Conservation (phyloP, 2,888 invertebrate species). For the Spodoptera littoralis region DNA sequence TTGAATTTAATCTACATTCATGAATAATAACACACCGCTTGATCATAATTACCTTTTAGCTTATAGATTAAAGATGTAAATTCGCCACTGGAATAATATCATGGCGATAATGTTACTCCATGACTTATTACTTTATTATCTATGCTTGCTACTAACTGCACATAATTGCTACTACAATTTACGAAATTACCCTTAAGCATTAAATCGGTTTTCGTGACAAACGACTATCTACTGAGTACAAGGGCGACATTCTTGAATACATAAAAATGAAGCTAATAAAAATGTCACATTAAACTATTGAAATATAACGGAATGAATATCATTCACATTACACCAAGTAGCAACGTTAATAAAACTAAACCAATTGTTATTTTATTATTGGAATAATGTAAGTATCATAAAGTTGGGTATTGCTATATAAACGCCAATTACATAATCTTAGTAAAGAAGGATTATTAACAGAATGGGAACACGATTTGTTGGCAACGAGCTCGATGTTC, state of each 20-base stretch:
- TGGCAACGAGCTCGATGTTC: conserved; percentile 29
- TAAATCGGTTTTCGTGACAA: conserved; percentile 22
- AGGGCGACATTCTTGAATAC: conserved; percentile 28
- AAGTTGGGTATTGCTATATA: conserved; percentile 20
- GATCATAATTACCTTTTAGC: conserved; percentile 57
- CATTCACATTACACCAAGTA: conserved; percentile 25
- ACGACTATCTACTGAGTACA: conserved; percentile 24
- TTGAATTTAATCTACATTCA: conserved; percentile 61
- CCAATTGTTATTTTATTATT: conserved; percentile 29
- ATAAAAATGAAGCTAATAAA: conserved; percentile 23
- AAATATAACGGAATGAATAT: conserved; percentile 31
- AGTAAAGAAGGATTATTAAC: conserved; percentile 14
- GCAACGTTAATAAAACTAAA: conserved; percentile 23
- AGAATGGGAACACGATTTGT: conserved; percentile 34
- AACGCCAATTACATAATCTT: conserved; percentile 24
- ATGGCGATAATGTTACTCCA: conserved; percentile 43
- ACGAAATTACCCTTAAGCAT: conserved; percentile 10
- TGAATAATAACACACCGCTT: conserved; percentile 57
- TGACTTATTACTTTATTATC: conserved; percentile 53
- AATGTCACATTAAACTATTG: conserved; percentile 26
- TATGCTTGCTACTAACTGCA: conserved; percentile 29
- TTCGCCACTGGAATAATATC: conserved; percentile 47
- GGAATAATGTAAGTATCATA: conserved; percentile 24
- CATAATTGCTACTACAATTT: conserved; percentile 20
- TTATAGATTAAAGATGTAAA: conserved; percentile 56